Evolutionary conservation across 2,888 invertebrate genomes (phyloP).

Genomic region (Camptogramma bilineatum): DNA sequence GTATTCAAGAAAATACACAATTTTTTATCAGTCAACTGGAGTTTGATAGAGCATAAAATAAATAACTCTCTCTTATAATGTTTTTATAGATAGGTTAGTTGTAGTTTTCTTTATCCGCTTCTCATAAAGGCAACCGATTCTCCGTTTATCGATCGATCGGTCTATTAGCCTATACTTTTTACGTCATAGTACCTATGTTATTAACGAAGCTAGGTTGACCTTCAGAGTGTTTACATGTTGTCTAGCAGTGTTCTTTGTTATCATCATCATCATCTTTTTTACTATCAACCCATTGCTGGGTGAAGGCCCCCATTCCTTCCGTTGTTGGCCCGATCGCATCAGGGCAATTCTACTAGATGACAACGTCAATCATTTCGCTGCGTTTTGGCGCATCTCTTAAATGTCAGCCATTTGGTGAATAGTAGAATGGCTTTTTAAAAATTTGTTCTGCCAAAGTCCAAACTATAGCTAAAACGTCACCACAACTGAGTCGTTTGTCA

Average conservation of each 20-base stretch:
- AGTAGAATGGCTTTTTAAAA: too few species aligned
- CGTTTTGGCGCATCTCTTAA: too few species aligned
- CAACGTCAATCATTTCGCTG: too few species aligned
- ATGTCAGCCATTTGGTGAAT: too few species aligned
- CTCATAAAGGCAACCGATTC: not conserved
- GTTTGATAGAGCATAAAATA: not conserved
- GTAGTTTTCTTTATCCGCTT: not conserved
- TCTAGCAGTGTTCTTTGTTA: not conserved
- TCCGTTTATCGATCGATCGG: not conserved
- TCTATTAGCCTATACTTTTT: not conserved
- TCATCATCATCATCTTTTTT: too few species aligned
- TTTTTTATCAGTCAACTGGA: not conserved
- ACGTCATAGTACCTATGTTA: not conserved
- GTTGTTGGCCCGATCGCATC: too few species aligned
- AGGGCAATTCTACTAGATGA: too few species aligned
- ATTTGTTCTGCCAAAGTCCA: too few species aligned
- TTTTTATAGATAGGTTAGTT: not conserved
- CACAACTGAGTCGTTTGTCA: too few species aligned
- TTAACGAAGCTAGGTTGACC: not conserved
- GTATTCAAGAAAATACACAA: not conserved
- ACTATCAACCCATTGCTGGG: too few species aligned
- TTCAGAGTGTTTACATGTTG: not conserved
- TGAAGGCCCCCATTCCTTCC: too few species aligned
- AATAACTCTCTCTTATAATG: not conserved
- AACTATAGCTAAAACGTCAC: too few species aligned